Evolutionary conservation across 2,888 invertebrate species (phyloP), one percentile per base, ranked within the genome.

Genomic region (Phlogophora meticulosa): DNA sequence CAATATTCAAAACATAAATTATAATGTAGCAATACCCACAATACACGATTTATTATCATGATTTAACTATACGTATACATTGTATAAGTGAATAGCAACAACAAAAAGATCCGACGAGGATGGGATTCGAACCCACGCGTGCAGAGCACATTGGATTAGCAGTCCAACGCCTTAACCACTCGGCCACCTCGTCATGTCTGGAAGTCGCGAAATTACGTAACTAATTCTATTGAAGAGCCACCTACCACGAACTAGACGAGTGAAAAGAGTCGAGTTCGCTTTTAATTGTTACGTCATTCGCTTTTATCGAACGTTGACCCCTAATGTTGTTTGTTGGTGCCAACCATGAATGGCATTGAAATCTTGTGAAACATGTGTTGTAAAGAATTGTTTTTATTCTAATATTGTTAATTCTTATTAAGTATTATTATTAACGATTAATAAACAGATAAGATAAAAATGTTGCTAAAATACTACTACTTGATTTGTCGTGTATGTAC

Each of bases 131-230:
- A 97, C 97, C 97, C 97, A 97, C 97, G 97, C 97, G 97, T 97
- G 97, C 97, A 97, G 97, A 97, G 97, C 97, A 97, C 97, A 97
- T 97, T 97, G 97, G 97, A 97, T 97, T 97, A 97, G 97, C 97
- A 97, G 97, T 97, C 97, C 97, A 97, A 97, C 97, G 97, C 97
- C 97, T 97, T 97, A 97, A 97, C 97, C 97, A 97, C 97, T 97
- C 97, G 97, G 97, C 97, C 97, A 97, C 97, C 97, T 97, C 97
- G 97, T 97, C 97, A 85, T 87, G 85, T 46, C 0, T 1, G 11
- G 9, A 5, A n/a, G 4, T 0, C 1, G 43, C 71, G 85, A 91
- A 91, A 91, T 88, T 87, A 73, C 69, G 60, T 17, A 78, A 67
- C 46, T 45, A 11, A 59, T 79, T 68, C 10, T 68, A 7, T n/a